phyloP scores from a whole-genome alignment of 2,113 vertebrate species.

The Trogon surrucura region DNA sequence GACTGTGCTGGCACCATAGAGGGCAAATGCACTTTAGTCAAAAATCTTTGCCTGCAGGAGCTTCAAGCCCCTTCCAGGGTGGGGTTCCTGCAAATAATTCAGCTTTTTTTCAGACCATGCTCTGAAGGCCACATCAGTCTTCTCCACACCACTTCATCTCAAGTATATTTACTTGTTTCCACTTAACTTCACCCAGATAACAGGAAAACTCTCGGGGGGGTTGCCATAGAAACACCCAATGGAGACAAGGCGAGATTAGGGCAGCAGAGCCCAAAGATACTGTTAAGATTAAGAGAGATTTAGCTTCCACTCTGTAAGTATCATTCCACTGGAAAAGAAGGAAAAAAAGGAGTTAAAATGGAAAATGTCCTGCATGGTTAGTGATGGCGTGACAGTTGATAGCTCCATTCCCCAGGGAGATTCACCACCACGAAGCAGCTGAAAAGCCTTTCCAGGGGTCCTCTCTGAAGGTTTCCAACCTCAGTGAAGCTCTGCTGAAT shows the following conservation, averaged over 20 bases:
- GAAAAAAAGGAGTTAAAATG: neutral
- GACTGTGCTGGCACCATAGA: neutral
- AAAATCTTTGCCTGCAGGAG: neutral
- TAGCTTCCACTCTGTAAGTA: neutral
- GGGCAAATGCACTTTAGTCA: neutral
- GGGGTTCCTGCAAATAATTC: neutral
- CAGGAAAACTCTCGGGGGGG: neutral
- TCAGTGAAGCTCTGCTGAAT: neutral
- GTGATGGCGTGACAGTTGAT: neutral
- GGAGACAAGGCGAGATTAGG: neutral
- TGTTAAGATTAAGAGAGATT: neutral
- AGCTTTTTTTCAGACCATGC: neutral
- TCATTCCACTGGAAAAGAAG: neutral
- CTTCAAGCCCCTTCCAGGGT: neutral
- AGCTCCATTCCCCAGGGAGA: neutral
- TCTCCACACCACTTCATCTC: conserved; percentile 12
- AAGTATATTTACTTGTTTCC: conserved; percentile 43
- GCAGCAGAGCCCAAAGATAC: conserved; percentile 7
- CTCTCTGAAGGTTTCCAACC: neutral
- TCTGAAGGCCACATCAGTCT: conserved; percentile 15
- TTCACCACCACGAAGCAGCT: fast-evolving
- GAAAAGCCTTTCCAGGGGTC: neutral
- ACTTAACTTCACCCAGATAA: conserved; percentile 52
- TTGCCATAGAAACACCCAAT: conserved; percentile 34
- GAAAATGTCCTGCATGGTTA: neutral